Percentiles rank a stretch among this genome's conserved stretches.
phyloP scores from a whole-genome alignment of 2,113 vertebrate species.

The Nycticorax nycticorax region DNA sequence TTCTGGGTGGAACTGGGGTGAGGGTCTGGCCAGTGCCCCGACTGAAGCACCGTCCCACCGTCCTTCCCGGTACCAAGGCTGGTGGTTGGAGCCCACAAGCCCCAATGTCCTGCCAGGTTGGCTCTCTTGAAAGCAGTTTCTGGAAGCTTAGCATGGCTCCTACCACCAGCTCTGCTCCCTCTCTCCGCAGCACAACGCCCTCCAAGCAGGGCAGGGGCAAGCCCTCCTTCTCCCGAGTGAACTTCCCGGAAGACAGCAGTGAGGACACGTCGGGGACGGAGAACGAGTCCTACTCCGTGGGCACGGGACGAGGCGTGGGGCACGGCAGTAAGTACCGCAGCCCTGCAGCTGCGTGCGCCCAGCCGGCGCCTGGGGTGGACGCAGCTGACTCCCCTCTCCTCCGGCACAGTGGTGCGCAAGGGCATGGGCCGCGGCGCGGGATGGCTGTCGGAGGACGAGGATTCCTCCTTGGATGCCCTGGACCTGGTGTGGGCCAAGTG shows the following conservation, averaged over 20 bases:
- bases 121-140: rapidly evolving
- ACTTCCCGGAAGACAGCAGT: conserved; percentile 96
- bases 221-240: conserved; percentile 90
- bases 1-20: background rate
- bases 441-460: conserved; percentile 94
- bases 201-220: conserved; percentile 97
- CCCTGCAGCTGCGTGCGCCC: too few species aligned
- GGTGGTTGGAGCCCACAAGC: rapidly evolving
- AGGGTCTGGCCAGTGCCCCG: rapidly evolving
- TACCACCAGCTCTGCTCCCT: background rate
- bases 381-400: background rate
- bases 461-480: conserved; percentile 91
- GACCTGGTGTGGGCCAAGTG: conserved; percentile 99
- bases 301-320: conserved; percentile 87
- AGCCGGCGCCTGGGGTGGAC: background rate
- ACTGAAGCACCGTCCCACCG: background rate
- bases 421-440: conserved; percentile 84
- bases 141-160: background rate
- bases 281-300: conserved; percentile 95
- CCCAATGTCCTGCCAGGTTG: background rate
- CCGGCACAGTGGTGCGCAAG: conserved; percentile 86
- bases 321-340: conserved; percentile 84
- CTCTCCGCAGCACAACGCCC: conserved; percentile 86
- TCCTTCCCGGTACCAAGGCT: rapidly evolving
- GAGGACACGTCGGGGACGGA: conserved; percentile 97